These are phyloP conservation scores for Forbesichthys agassizii DNA, from an alignment of 2,113 vertebrate species.

Conservation along the genomic window DNA sequence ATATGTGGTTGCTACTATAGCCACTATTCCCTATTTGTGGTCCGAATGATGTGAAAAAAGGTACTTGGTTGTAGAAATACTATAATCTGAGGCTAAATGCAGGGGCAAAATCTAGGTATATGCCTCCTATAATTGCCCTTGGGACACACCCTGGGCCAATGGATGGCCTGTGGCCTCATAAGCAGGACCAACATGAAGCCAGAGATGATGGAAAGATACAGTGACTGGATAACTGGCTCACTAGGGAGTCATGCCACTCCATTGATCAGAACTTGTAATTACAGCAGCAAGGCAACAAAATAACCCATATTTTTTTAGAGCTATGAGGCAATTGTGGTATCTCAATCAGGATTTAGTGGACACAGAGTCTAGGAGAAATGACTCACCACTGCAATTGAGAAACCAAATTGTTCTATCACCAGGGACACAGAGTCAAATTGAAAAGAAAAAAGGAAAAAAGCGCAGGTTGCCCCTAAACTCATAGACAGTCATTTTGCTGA, in stretches of 20 bases:
- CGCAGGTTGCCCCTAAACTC: constrained; percentile 36
- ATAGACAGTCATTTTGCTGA: constrained; percentile 9
- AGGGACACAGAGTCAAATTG: constrained; percentile 36
- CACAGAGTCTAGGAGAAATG: constrained; percentile 49
- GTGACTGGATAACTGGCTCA: constrained; percentile 24
- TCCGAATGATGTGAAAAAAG: constrained; percentile 33
- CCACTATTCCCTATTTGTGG: constrained; percentile 14
- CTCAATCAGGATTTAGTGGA: constrained; percentile 45
- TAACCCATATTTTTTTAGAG: constrained; percentile 62
- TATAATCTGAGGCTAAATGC: constrained; percentile 39
- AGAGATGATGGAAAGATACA: constrained; percentile 30
- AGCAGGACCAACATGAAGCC: constrained; percentile 16
- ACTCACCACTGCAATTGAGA: constrained; percentile 68
- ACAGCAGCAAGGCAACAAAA: constrained; percentile 47
- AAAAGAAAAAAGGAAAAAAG: constrained; percentile 21
- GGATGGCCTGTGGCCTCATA: constrained; percentile 33
- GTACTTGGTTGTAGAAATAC: constrained; percentile 35
- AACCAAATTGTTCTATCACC: constrained; percentile 50
- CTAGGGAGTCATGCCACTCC: constrained; percentile 42
- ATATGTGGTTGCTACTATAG: not conserved
- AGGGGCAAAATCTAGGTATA: constrained; percentile 1
- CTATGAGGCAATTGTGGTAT: constrained; percentile 66
- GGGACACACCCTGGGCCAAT: constrained; percentile 34
- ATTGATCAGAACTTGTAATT: constrained; percentile 67
- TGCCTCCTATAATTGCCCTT: constrained; percentile 6